Evolutionary conservation across 1,140 invertebrate genomes (phyloP).

Genomic region (Eriocheir sinensis): DNA sequence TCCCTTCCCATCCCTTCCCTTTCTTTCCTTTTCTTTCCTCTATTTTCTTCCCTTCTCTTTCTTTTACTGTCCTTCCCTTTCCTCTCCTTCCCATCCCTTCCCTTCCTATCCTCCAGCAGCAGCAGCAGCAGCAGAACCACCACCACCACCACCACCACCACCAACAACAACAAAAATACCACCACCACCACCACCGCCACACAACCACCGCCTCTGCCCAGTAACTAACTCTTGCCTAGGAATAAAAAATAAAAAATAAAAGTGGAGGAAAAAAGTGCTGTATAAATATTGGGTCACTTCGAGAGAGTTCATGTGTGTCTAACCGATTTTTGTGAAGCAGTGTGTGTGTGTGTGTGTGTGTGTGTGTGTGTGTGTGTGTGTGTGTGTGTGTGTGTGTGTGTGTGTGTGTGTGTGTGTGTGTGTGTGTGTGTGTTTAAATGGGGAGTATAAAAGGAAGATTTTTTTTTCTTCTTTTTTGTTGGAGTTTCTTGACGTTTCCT

Average conservation of each 20-base stretch:
- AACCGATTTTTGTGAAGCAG: conserved; percentile 9
- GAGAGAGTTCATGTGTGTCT: conserved; percentile 15
- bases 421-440: conserved; percentile 33
- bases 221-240: background rate
- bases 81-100: too few relatives aligned
- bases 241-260: too few relatives aligned
- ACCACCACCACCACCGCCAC: background rate
- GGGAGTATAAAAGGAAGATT: background rate
- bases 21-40: too few relatives aligned
- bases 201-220: background rate
- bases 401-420: conserved; percentile 59
- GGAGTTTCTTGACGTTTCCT: background rate
- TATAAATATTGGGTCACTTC: background rate
- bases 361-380: conserved; percentile 69
- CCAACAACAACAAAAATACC: too few relatives aligned
- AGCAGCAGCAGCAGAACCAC: too few relatives aligned
- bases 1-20: too few relatives aligned
- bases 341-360: conserved; percentile 51
- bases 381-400: conserved; percentile 69
- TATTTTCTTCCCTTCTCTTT: background rate
- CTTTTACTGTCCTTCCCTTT: too few relatives aligned
- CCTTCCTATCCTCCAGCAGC: background rate
- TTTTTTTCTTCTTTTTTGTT: background rate
- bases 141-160: too few relatives aligned
- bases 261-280: background rate